Conservation (phyloP, 2,797 vertebrate species). For the Todus mexicanus region DNA sequence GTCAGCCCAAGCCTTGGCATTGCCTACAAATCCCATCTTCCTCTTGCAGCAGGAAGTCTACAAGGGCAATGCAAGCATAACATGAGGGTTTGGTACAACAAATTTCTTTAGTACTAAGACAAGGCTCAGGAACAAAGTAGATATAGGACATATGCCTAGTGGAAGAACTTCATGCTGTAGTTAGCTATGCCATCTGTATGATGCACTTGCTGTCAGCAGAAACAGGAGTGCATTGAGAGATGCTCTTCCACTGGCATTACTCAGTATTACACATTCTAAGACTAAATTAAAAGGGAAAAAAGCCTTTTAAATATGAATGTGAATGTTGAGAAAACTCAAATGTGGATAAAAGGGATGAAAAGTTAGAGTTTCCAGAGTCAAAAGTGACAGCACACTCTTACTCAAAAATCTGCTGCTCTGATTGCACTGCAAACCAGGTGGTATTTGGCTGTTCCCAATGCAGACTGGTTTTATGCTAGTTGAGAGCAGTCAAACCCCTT, state of each 20-base stretch:
- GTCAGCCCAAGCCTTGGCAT: not conserved
- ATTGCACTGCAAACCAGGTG: not conserved
- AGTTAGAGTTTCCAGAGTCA: not conserved
- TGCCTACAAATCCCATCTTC: not conserved
- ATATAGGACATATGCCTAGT: not conserved
- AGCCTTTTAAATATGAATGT: not conserved
- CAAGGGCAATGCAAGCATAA: not conserved
- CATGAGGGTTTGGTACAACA: not conserved
- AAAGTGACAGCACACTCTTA: not conserved
- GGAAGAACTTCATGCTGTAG: not conserved
- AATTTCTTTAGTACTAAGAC: not conserved
- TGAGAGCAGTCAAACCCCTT: slow-evolving; percentile 8
- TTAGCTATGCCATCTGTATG: not conserved
- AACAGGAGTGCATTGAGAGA: not conserved
- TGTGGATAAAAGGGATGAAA: not conserved
- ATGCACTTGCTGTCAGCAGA: not conserved
- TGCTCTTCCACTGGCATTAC: not conserved
- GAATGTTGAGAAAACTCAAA: not conserved
- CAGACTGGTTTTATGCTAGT: not conserved
- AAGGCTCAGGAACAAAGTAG: not conserved
- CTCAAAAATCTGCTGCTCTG: not conserved
- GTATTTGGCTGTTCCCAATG: not conserved
- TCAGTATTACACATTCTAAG: not conserved
- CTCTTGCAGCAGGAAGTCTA: not conserved
- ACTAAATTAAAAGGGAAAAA: not conserved